Percentiles rank a stretch among this genome's conserved stretches.
phyloP scores from a whole-genome alignment of 2,113 vertebrate species.

The Dipodomys ordii region DNA sequence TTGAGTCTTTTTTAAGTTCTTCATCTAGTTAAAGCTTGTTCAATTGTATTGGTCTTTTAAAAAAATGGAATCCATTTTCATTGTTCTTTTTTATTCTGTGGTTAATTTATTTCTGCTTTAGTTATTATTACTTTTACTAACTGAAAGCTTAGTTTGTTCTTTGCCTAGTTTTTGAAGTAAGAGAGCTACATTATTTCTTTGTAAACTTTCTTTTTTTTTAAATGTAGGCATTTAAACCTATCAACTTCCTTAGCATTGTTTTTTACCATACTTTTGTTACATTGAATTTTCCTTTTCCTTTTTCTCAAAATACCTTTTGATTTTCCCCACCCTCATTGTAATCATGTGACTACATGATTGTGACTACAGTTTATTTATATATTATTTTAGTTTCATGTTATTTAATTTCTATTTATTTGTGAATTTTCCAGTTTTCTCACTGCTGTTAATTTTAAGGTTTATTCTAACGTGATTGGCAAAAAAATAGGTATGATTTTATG shows the following conservation, averaged over 20 bases:
- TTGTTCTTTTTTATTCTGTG: background rate
- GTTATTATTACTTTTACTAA: background rate
- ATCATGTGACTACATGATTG: background rate
- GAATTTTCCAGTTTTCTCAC: constrained; percentile 35
- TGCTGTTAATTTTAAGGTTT: background rate
- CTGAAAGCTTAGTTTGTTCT: background rate
- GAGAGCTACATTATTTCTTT: background rate
- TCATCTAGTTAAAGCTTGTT: background rate
- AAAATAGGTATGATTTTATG: background rate
- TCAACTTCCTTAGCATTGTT: background rate
- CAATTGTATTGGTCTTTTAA: background rate
- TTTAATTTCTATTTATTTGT: background rate
- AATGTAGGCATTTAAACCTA: background rate
- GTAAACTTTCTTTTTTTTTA: background rate
- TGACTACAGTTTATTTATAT: background rate
- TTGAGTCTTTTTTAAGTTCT: background rate
- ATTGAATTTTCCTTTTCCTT: background rate
- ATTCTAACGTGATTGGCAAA: background rate
- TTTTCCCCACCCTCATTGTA: background rate
- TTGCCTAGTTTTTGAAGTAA: background rate
- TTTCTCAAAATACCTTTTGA: constrained; percentile 9
- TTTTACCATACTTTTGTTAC: background rate
- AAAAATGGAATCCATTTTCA: background rate
- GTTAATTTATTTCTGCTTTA: background rate
- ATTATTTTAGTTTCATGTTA: background rate